Evolutionary conservation across 2,797 vertebrate species (phyloP).

Genomic region (Mormyrus proboscirostris): DNA sequence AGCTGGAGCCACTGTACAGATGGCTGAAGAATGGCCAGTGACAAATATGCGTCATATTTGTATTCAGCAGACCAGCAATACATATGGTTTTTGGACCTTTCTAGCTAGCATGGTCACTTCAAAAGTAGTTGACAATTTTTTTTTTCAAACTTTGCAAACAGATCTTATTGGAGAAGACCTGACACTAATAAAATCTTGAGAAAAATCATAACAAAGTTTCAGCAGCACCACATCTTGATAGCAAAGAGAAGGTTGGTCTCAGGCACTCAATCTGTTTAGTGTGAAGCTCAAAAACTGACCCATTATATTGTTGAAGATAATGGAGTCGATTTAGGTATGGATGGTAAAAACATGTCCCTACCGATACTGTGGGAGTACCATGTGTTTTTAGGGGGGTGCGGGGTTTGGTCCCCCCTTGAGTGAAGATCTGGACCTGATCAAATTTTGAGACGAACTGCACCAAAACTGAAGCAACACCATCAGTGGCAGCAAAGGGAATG

Average conservation of each 20-base stretch:
- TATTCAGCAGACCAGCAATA: not conserved
- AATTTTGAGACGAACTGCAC: not conserved
- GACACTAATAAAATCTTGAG: not conserved
- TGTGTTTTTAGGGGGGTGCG: not conserved
- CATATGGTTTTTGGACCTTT: not conserved
- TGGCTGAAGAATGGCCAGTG: constrained; percentile 77
- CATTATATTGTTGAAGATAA: too few relatives aligned
- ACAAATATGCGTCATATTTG: constrained; percentile 28
- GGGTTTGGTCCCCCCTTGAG: not conserved
- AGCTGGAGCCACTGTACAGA: constrained; percentile 66
- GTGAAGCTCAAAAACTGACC: too few relatives aligned
- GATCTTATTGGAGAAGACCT: not conserved
- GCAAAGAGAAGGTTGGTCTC: not conserved
- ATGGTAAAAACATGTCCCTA: too few relatives aligned
- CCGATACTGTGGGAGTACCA: too few relatives aligned
- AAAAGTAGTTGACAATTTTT: not conserved
- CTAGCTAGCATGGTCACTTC: not conserved
- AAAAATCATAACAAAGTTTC: not conserved
- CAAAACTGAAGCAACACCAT: not conserved
- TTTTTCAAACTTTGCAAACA: not conserved
- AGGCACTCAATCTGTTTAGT: too few relatives aligned
- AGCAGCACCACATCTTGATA: not conserved
- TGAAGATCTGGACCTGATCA: not conserved
- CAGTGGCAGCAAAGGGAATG: not conserved
- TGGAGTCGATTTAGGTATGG: too few relatives aligned